A percentile compares a stretch with the other conserved stretches of the same genome.
Evolutionary conservation across 2,113 vertebrate genomes (phyloP).

Genomic region (Boleophthalmus pectinirostris): DNA sequence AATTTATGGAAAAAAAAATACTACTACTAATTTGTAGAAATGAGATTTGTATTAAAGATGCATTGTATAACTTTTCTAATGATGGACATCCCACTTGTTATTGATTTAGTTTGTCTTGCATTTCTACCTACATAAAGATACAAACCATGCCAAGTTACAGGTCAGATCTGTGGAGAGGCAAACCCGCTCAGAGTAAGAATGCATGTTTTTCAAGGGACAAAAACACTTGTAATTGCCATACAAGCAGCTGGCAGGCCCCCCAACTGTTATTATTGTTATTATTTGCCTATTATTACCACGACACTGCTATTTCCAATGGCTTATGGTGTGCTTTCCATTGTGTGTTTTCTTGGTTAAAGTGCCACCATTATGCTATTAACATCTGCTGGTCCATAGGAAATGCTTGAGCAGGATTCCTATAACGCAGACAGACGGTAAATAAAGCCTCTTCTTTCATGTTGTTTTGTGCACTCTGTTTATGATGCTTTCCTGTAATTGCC

Average conservation of each 20-base stretch:
- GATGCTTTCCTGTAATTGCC: slow-evolving; percentile 18
- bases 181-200: neutral
- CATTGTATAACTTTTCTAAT: too few species aligned
- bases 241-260: too few species aligned
- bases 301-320: neutral
- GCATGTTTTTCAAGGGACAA: too few species aligned
- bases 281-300: neutral
- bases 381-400: neutral
- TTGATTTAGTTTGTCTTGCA: too few species aligned
- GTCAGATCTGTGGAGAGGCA: neutral
- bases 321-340: neutral
- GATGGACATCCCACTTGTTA: too few species aligned
- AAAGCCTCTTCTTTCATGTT: neutral
- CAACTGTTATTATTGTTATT: neutral
- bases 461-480: neutral
- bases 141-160: neutral
- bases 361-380: neutral
- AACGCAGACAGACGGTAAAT: neutral
- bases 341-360: neutral
- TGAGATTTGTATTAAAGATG: too few species aligned
- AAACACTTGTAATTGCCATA: too few species aligned
- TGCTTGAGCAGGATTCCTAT: neutral
- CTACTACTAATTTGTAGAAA: too few species aligned
- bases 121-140: too few species aligned
- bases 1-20: too few species aligned